Base-by-base conservation (phyloP, 2,797 vertebrate species). In the Gymnothorax reevesii region DNA sequence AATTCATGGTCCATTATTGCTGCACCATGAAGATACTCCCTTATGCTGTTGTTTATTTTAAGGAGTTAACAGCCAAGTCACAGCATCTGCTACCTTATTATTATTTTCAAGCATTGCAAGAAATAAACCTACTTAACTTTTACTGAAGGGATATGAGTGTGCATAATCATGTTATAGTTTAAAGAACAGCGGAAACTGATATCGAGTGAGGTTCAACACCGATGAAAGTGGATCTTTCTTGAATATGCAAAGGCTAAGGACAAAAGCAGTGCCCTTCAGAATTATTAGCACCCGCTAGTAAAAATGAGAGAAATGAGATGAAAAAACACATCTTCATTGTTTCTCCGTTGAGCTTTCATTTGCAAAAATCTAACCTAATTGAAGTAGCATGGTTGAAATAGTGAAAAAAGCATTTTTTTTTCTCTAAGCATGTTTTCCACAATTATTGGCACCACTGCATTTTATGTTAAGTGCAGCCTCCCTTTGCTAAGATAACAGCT, bases 11-110 rank as follows among this genome's bases (percentile, higher is more conserved):
- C 82, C 54, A 33, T 83, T 83, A 33, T n/a, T 59, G 57, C 82
- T 60, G 82, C 27, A 7, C 0, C 80, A 60, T n/a, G 57, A 42
- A 83, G 6, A 62, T 27, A 25, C 4, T 60, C 57, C 57, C 57
- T 83, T 42, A 83, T 83, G 82, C 25, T 57, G 33, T 42, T 59
- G 57, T 59, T 60, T 83, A 60, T 83, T 60, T 62, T 33, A 59
- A 83, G 57, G 5, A 33, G 57, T 10, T 79, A 15, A n/a, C n/a
- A 59, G 82, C 57, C 59, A 17, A 62, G 82, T 59, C 82, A 59
- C 33, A 2, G 82, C 57, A 83, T 62, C 57, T 83, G 13, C 59
- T 79, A 17, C 17, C 57, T 62, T 42, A 59, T 33, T 57, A 42
- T 33, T 57, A 25, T 83, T n/a, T 12, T 25, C 22, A 13, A 52